A percentile compares a stretch with the other conserved stretches of the same genome.
These are phyloP conservation scores for Brevimyrus niger DNA, from an alignment of 2,113 vertebrate genomes.

Conservation along the genomic window DNA sequence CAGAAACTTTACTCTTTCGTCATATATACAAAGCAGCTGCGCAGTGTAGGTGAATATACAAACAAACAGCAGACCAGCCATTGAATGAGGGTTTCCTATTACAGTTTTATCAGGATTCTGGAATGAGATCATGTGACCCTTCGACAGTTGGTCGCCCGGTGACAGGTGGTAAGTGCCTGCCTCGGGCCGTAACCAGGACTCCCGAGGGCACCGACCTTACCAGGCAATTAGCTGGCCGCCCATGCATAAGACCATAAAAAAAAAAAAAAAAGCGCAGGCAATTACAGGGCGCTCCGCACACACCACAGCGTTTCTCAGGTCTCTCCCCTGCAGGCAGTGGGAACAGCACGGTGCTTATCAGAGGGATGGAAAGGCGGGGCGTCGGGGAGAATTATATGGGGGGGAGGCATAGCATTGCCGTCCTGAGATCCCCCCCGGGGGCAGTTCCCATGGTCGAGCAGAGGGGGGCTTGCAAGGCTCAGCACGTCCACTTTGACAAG, in stretches of 20 bases:
- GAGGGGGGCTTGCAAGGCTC: slow-evolving; percentile 45
- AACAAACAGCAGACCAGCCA: slow-evolving; percentile 19
- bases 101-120: slow-evolving; percentile 5
- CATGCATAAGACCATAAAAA: slow-evolving; percentile 30
- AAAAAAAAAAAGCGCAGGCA: slow-evolving; percentile 31
- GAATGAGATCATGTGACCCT: not conserved
- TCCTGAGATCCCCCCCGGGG: slow-evolving; percentile 59
- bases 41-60: slow-evolving; percentile 32
- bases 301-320: slow-evolving; percentile 15
- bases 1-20: slow-evolving; percentile 34
- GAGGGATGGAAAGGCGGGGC: slow-evolving; percentile 56
- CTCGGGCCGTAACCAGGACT: slow-evolving; percentile 23
- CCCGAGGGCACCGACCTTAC: slow-evolving; percentile 7
- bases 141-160: not conserved
- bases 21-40: slow-evolving; percentile 18
- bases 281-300: slow-evolving; percentile 33
- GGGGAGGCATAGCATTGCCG: slow-evolving; percentile 39
- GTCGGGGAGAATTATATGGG: slow-evolving; percentile 56
- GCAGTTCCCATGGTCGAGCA: slow-evolving; percentile 60
- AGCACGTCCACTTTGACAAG: slow-evolving; percentile 29
- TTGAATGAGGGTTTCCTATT: slow-evolving; percentile 4
- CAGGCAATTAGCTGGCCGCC: slow-evolving; percentile 28
- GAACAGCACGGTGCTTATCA: slow-evolving; percentile 36
- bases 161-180: slow-evolving; percentile 1
- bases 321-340: slow-evolving; percentile 41